Evolutionary conservation across 2,797 vertebrate genomes (phyloP).

Genomic region (Antrozous pallidus): DNA sequence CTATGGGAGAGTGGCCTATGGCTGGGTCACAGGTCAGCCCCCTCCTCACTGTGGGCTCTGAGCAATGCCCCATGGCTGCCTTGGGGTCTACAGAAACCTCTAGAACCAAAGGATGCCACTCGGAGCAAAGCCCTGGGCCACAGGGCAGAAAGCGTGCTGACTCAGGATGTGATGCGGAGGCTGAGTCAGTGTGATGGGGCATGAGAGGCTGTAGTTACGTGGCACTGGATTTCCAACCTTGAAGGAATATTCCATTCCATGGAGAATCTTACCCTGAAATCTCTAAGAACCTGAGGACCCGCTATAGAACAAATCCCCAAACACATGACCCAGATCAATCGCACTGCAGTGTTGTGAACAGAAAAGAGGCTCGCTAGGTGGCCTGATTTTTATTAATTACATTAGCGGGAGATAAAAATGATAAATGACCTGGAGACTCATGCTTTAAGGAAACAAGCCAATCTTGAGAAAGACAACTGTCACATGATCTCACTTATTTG

Average conservation of each 20-base stretch:
- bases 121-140: neutral
- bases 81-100: neutral
- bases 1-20: rapidly evolving
- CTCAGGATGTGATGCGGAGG: rapidly evolving
- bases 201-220: rapidly evolving
- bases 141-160: neutral
- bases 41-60: neutral
- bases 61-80: rapidly evolving
- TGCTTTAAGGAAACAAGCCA: no score
- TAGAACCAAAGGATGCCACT: rapidly evolving
- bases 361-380: neutral
- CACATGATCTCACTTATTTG: no score
- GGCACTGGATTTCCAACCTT: neutral
- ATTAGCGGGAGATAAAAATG: neutral
- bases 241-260: neutral
- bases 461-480: no score
- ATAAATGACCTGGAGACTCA: no score
- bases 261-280: neutral
- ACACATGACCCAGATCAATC: rapidly evolving
- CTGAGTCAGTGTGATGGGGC: rapidly evolving
- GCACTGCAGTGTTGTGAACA: rapidly evolving
- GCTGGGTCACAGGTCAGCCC: neutral
- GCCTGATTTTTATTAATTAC: no score
- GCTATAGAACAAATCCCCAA: neutral
- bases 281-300: neutral